phyloP scores from a whole-genome alignment of 2,113 vertebrate genomes.

The Mionectes macconnelli region DNA sequence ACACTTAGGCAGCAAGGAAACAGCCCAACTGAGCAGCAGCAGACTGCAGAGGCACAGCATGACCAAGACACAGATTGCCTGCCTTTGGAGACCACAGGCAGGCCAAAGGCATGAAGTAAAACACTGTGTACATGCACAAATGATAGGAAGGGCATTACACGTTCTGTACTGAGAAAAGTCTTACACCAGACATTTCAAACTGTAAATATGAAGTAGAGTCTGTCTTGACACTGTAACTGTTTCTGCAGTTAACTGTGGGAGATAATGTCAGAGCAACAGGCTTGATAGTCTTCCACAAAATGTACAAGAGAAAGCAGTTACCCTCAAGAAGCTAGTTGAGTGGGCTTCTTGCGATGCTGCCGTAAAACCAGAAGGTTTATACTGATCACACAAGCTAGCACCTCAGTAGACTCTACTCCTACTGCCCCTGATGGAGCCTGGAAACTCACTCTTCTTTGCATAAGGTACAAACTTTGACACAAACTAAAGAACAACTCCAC shows the following conservation, averaged over 20 bases:
- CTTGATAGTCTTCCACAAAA: background rate
- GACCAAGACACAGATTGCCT: accelerated
- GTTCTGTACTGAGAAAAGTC: background rate
- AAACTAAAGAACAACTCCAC: background rate
- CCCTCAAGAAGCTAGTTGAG: background rate
- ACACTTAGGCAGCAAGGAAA: background rate
- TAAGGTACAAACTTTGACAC: background rate
- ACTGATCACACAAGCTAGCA: background rate
- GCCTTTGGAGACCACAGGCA: background rate
- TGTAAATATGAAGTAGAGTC: background rate
- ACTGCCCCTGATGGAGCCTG: background rate
- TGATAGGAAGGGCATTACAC: background rate
- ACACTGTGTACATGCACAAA: accelerated
- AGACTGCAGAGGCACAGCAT: background rate
- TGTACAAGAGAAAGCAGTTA: background rate
- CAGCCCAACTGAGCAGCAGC: background rate
- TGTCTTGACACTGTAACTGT: background rate
- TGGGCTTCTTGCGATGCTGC: accelerated
- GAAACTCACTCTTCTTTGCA: background rate
- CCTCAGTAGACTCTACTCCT: background rate
- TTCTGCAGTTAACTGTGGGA: background rate
- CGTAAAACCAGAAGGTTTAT: background rate
- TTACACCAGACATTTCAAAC: background rate
- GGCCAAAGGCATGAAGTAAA: background rate
- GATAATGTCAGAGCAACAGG: background rate